Evolutionary conservation across 2,113 vertebrate species (phyloP).

Genomic region (Corythaixoides concolor): DNA sequence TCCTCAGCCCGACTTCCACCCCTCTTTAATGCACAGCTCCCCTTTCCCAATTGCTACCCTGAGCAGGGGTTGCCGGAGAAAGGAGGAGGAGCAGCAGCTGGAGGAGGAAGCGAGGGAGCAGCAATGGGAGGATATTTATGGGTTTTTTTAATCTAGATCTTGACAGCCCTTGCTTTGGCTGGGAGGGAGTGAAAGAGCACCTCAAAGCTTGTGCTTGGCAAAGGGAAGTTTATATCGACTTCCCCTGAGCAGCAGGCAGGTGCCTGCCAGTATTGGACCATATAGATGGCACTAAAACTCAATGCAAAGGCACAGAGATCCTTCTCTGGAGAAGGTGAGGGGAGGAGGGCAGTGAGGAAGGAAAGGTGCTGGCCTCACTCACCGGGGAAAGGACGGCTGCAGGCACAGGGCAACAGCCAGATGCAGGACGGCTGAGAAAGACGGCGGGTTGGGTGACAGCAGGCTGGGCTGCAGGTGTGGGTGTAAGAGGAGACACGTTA

Average conservation of each 20-base stretch:
- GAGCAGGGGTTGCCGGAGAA: neutral
- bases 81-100: neutral
- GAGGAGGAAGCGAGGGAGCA: neutral
- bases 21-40: neutral
- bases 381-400: neutral
- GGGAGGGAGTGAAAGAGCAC: neutral
- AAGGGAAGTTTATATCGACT: neutral
- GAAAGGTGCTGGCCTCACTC: neutral
- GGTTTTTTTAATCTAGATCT: neutral
- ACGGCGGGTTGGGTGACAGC: neutral
- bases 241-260: neutral
- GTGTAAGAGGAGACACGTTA: constrained; percentile 25
- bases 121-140: neutral
- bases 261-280: neutral
- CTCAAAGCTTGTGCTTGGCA: neutral
- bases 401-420: neutral
- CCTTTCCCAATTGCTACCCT: neutral
- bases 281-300: fast-evolving
- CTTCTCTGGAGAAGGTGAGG: neutral
- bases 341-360: neutral
- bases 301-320: neutral
- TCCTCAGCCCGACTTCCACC: neutral
- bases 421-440: neutral
- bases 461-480: constrained; percentile 43
- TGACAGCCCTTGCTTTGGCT: neutral